These are phyloP conservation scores for Trichonephila clavata DNA, from an alignment of 1,140 invertebrate genomes.

Conservation along the genomic window DNA sequence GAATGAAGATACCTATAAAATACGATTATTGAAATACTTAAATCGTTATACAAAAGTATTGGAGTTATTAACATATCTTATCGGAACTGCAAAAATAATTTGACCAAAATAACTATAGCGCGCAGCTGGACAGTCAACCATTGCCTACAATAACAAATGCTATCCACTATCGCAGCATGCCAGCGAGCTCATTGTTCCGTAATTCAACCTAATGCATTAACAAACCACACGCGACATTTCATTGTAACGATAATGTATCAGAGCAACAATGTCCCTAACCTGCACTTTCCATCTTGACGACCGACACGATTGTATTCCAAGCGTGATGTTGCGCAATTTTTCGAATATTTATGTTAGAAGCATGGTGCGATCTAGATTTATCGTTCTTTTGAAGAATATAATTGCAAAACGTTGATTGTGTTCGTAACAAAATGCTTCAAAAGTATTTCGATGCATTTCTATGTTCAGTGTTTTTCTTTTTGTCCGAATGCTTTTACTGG, in stretches of 20 bases:
- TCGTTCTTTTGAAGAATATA: neutral
- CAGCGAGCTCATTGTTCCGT: slow-evolving; percentile 19
- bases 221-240: slow-evolving; percentile 11
- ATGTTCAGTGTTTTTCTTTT: no score
- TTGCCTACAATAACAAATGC: neutral
- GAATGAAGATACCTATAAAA: no score
- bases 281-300: neutral
- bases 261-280: slow-evolving; percentile 37
- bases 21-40: no score
- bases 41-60: neutral
- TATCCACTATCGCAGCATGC: neutral
- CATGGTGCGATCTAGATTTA: neutral
- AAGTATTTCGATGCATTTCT: no score
- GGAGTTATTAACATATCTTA: neutral
- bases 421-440: no score
- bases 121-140: neutral
- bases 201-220: neutral
- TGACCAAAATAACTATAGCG: neutral
- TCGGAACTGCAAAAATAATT: neutral
- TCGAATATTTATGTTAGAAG: slow-evolving; percentile 27
- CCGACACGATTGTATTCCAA: neutral
- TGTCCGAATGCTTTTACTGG: no score
- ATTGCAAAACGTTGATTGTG: neutral
- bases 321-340: neutral
- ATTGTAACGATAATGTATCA: slow-evolving; percentile 61